phyloP scores from a whole-genome alignment of 1,140 invertebrate species.

The Matsumurasca onukii region DNA sequence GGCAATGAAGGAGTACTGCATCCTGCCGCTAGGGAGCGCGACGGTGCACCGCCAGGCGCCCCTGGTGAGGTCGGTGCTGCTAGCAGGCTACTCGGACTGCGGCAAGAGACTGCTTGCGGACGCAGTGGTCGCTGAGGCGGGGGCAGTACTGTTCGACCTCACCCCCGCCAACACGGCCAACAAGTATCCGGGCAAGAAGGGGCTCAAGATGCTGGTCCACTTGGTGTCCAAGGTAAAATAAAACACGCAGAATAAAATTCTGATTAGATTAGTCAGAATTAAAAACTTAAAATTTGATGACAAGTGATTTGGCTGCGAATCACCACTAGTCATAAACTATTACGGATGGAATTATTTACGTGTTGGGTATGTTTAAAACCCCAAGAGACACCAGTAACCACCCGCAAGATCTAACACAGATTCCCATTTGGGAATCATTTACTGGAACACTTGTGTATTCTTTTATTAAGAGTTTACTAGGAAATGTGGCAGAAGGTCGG shows the following conservation, averaged over 20 bases:
- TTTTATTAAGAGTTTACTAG: too few species aligned
- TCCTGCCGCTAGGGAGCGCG: slow-evolving; percentile 61
- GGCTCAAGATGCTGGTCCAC: slow-evolving; percentile 61
- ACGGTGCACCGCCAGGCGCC: slow-evolving; percentile 56
- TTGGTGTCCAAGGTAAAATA: slow-evolving; percentile 56
- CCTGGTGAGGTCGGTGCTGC: slow-evolving; percentile 58
- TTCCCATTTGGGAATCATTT: too few species aligned
- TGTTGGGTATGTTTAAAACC: too few species aligned
- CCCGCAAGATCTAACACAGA: too few species aligned
- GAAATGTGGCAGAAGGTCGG: too few species aligned
- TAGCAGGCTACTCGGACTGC: slow-evolving; percentile 55
- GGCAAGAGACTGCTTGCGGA: slow-evolving; percentile 63
- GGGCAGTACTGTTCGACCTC: slow-evolving; percentile 64
- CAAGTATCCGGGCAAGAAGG: slow-evolving; percentile 55
- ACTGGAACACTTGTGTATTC: too few species aligned
- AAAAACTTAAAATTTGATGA: too few species aligned
- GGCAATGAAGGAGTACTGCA: slow-evolving; percentile 62
- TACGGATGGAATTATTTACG: too few species aligned
- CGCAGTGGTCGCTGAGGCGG: slow-evolving; percentile 58
- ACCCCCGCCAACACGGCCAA: slow-evolving; percentile 55
- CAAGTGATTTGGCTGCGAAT: too few species aligned
- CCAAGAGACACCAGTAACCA: too few species aligned
- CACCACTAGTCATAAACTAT: too few species aligned
- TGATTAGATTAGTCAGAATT: slow-evolving; percentile 4
- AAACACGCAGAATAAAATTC: not conserved